Base-by-base conservation (phyloP, 2,888 invertebrate species). In the Orchesellides sinensis region DNA sequence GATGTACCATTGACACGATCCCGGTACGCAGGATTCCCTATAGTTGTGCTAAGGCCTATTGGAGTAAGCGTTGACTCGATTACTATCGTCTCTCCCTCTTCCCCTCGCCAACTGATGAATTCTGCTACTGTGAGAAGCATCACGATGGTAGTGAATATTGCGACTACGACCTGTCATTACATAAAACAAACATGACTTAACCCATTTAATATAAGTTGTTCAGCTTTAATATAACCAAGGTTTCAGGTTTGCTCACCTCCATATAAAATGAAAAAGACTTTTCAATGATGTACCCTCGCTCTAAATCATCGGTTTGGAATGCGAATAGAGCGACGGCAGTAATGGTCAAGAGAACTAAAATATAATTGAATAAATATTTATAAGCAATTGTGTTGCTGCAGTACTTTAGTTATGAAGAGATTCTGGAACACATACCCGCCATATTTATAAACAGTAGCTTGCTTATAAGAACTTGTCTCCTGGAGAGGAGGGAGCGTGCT, bases 211-310 rank as follows among this genome's bases (percentile, higher is more conserved):
- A 68, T 49, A 14, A 21, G 6, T 56, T 14, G 10, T 4, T 25
- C 25, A 3, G 3, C 23, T 56, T 6, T 25, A 10, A 56, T 25
- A 25, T 29, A 59, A 2, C 12, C 8, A 8, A 52, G 25, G 8
- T 12, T 49, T 45, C 25, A 4, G 17, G 35, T 47, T 14, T 56
- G 17, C 2, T 70, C 70, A 74, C 96, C 93, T 96, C 96, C 90
- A 96, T 93, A 90, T 96, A 96, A 91, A 96, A 96, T 79, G 95
- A 96, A 89, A 95, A 94, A 85, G 96, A 95, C 88, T 96, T 92
- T 69, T 93, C 93, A 85, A 96, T 92, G 89, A 92, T 92, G 90
- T 95, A 96, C 78, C 96, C 96, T 89, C 92, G 92, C 88, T 93
- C 92, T 88, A 91, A 90, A 91, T 95, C 95, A 92, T 96, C 95